Percentiles rank a stretch among this genome's conserved stretches.
phyloP scores from a whole-genome alignment of 1,140 invertebrate species.

The Drosophila nasuta region DNA sequence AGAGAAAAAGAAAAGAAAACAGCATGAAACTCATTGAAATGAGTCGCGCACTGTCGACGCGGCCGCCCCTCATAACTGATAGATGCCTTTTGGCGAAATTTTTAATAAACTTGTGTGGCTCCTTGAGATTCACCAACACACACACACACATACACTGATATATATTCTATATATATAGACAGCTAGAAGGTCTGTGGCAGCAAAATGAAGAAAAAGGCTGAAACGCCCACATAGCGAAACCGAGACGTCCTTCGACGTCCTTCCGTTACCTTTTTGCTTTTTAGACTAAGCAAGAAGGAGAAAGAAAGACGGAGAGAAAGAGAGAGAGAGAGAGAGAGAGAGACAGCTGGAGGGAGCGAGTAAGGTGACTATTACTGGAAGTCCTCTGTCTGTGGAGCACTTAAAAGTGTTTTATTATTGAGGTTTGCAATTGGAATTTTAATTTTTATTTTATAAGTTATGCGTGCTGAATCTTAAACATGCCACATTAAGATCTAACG shows the following conservation, averaged over 20 bases:
- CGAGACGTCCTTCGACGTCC: conserved; percentile 10
- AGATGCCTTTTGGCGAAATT: conserved; percentile 74
- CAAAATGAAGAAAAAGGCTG: conserved; percentile 15
- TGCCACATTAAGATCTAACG: conserved; percentile 40
- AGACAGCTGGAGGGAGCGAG: no score
- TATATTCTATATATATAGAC: not conserved
- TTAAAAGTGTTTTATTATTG: conserved; percentile 78
- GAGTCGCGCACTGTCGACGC: conserved; percentile 62
- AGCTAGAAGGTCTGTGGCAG: conserved; percentile 14
- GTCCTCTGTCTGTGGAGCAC: conserved; percentile 37
- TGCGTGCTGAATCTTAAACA: conserved; percentile 72
- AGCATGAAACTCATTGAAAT: conserved; percentile 74
- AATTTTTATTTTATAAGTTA: conserved; percentile 80
- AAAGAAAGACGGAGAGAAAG: no score
- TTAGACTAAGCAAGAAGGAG: not conserved
- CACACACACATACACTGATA: conserved; percentile 11
- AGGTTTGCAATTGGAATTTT: conserved; percentile 77
- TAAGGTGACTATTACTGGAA: not conserved
- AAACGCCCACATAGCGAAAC: not conserved
- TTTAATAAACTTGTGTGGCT: conserved; percentile 71
- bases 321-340: not conserved
- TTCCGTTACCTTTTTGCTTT: conserved; percentile 2
- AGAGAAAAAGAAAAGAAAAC: not conserved
- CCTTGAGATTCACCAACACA: conserved; percentile 20
- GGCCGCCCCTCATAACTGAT: conserved; percentile 65